phyloP scores from a whole-genome alignment of 2,113 vertebrate species.

The Petrocephalus zakoni region DNA sequence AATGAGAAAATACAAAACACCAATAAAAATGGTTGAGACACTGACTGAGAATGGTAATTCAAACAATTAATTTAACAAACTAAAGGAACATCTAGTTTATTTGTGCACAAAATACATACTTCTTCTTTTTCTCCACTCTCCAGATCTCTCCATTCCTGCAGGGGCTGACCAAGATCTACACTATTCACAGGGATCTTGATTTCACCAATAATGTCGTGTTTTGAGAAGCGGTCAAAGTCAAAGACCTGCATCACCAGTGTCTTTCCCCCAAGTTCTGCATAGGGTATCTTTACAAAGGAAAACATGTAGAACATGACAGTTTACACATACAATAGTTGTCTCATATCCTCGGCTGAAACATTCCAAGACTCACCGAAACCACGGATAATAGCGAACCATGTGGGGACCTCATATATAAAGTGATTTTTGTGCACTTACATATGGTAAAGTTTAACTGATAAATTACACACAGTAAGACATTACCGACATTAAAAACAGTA shows the following conservation, averaged over 20 bases:
- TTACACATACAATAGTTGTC: not conserved
- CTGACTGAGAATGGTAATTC: not conserved
- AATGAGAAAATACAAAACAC: not conserved
- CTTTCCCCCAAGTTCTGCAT: slow-evolving; percentile 80
- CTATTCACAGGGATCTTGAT: slow-evolving; percentile 82
- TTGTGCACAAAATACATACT: slow-evolving; percentile 47
- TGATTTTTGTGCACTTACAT: not conserved
- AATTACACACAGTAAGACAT: not conserved
- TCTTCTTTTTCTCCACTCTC: slow-evolving; percentile 76
- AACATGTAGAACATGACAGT: not conserved
- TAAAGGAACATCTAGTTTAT: not conserved
- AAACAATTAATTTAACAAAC: not conserved
- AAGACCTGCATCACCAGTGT: slow-evolving; percentile 77
- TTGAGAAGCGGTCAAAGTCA: slow-evolving; percentile 86
- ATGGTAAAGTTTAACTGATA: not conserved
- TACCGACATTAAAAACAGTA: not conserved
- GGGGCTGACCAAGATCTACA: slow-evolving; percentile 72
- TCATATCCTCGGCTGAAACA: not conserved
- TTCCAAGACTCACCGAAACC: not conserved
- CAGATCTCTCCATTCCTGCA: slow-evolving; percentile 76
- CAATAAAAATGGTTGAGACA: not conserved
- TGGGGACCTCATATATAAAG: not conserved
- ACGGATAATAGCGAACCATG: not conserved
- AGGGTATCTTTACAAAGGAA: slow-evolving; percentile 66
- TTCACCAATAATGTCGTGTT: slow-evolving; percentile 82